Evolutionary conservation across 2,797 vertebrate species (phyloP).

Genomic region (Neosalanx taihuensis): DNA sequence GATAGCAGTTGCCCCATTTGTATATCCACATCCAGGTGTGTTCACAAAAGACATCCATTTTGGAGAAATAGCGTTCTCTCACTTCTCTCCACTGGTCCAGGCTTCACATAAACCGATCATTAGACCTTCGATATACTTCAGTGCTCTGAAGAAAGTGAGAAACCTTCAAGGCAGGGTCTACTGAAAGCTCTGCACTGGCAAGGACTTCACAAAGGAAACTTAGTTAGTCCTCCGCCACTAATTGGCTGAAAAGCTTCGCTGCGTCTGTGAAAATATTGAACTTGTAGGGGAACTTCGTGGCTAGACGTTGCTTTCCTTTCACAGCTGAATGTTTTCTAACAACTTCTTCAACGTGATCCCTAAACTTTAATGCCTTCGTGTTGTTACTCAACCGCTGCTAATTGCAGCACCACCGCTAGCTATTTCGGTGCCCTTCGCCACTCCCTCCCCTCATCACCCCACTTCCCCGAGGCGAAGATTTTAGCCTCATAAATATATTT

Average conservation of each 20-base stretch:
- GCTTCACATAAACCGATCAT: background rate
- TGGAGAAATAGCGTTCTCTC: too few relatives aligned
- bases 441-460: too few relatives aligned
- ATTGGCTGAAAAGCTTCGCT: conserved; percentile 15
- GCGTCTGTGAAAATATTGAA: conserved; percentile 16
- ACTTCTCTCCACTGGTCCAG: too few relatives aligned
- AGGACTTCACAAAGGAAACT: background rate
- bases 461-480: too few relatives aligned
- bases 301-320: background rate
- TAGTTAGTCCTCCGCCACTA: conserved; percentile 11
- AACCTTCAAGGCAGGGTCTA: background rate
- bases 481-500: too few relatives aligned
- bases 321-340: background rate
- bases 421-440: too few relatives aligned
- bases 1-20: too few relatives aligned
- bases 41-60: too few relatives aligned
- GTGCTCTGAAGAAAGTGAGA: background rate
- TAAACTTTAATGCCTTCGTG: too few relatives aligned
- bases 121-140: background rate
- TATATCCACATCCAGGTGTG: too few relatives aligned
- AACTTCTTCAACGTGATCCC: conserved; percentile 5
- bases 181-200: background rate
- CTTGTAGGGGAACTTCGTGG: background rate
- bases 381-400: too few relatives aligned
- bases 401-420: too few relatives aligned